These are phyloP conservation scores for Aythya baeri DNA, from an alignment of 2,113 vertebrate species.

Conservation along the genomic window DNA sequence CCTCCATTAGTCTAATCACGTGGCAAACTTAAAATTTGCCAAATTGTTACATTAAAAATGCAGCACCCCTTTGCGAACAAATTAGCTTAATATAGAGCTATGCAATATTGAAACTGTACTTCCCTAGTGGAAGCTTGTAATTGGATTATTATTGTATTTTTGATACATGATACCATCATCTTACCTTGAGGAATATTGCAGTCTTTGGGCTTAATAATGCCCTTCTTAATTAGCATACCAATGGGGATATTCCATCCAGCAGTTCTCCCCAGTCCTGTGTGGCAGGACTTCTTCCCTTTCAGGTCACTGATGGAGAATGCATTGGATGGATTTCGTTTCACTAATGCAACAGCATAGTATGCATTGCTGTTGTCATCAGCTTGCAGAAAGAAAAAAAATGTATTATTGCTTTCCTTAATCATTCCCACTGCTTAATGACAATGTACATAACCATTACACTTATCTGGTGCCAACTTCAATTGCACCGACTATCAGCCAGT, in stretches of 20 bases:
- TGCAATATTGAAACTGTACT: background rate
- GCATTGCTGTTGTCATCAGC: slow-evolving; percentile 75
- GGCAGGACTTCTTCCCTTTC: slow-evolving; percentile 86
- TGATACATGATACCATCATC: background rate
- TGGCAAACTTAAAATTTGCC: background rate
- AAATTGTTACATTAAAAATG: background rate
- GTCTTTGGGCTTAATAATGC: slow-evolving; percentile 79
- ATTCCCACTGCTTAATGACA: background rate
- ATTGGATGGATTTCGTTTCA: slow-evolving; percentile 76
- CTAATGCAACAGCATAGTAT: slow-evolving; percentile 89
- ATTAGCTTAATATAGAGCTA: background rate
- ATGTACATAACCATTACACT: background rate
- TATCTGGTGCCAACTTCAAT: background rate
- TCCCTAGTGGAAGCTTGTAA: background rate
- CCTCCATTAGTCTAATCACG: background rate
- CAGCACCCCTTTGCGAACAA: background rate
- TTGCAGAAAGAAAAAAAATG: slow-evolving; percentile 44
- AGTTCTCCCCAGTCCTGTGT: slow-evolving; percentile 82
- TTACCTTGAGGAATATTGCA: slow-evolving; percentile 89
- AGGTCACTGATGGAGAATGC: slow-evolving; percentile 85
- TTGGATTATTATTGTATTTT: background rate
- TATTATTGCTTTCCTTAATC: background rate
- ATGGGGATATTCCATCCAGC: slow-evolving; percentile 92
- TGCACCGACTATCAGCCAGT: background rate
- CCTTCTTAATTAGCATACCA: slow-evolving; percentile 81